Evolutionary conservation across 2,113 vertebrate species (phyloP), one percentile per base, ranked within the genome.

Genomic region (Aldabrachelys gigantea): DNA sequence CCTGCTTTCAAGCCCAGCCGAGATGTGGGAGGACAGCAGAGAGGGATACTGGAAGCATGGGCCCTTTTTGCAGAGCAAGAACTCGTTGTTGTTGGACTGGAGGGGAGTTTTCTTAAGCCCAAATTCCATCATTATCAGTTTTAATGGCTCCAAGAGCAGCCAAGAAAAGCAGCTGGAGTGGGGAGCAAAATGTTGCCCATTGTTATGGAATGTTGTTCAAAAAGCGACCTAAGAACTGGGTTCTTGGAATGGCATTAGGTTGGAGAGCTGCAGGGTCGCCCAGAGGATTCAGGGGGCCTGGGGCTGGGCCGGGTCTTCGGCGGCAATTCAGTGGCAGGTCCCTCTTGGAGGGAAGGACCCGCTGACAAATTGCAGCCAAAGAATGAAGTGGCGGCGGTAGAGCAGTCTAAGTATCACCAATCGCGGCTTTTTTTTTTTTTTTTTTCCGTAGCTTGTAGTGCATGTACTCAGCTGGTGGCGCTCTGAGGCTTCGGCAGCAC

Each of bases 121-220:
- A 1, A 22, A 89, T 95, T 81, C 91, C 89, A 57, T 1, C 0
- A 0, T 56, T 96, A 80, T 84, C 80, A 0, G 35, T 62, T 83
- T 52, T 3, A 35, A 78, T 0, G 1, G 49, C 83, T 94, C 90
- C 80, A 31, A 80, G 84, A 82, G 49, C 91, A 29, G 94, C 96
- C 91, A 93, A 95, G 89, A 91, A 89, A 89, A 96, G 85, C 95
- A 94, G 78, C 44, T 91, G 85, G 80, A 84, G 9, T 62, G 65
- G 81, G 89, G 87, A 95, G 89, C 16, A 75, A 82, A 96, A 82
- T 6, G 59, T n/a, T 52, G 25, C 57, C 89, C 25, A 10, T 25
- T 80, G 1, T 50, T 59, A 65, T 90, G 80, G 72, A 14, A 0
- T 0, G 25, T 24, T 41, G 49, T 57, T 49, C 94, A 84, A 82